These are phyloP conservation scores for Engystomops pustulosus DNA, from an alignment of 2,113 vertebrate species.

Conservation along the genomic window DNA sequence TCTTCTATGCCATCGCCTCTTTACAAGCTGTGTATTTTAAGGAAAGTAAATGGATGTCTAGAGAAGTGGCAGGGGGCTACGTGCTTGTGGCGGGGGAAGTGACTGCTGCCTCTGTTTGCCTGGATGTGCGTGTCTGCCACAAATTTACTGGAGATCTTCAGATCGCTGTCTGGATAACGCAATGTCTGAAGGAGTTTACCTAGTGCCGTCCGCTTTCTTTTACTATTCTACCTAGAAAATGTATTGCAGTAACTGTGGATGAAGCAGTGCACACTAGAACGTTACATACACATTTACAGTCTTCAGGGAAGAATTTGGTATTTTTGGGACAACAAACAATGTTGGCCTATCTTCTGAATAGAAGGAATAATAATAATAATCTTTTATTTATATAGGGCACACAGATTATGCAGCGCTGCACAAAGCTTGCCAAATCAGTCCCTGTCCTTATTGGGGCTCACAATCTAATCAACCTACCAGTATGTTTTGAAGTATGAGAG, in stretches of 20 bases:
- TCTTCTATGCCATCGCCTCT: background rate
- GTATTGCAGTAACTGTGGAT: background rate
- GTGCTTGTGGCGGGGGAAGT: background rate
- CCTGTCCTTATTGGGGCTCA: too few relatives aligned
- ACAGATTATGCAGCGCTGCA: too few relatives aligned
- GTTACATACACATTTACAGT: too few relatives aligned
- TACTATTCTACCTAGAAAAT: background rate
- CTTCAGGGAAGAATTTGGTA: too few relatives aligned
- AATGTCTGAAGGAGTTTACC: constrained; percentile 16
- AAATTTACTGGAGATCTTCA: constrained; percentile 25
- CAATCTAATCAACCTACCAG: too few relatives aligned
- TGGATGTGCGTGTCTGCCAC: constrained; percentile 26
- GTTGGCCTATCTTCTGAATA: too few relatives aligned
- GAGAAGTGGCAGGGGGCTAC: constrained; percentile 1
- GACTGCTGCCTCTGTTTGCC: constrained; percentile 5
- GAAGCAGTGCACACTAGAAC: too few relatives aligned
- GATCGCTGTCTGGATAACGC: constrained; percentile 23
- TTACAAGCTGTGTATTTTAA: constrained; percentile 2
- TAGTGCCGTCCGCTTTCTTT: background rate
- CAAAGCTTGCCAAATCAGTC: too few relatives aligned
- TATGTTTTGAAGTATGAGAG: too few relatives aligned
- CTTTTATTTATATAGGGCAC: too few relatives aligned
- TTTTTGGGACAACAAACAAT: too few relatives aligned
- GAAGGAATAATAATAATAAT: too few relatives aligned
- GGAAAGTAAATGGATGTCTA: constrained; percentile 18